Base-by-base conservation (phyloP, 2,113 vertebrate species). In the Eulemur rufifrons region DNA sequence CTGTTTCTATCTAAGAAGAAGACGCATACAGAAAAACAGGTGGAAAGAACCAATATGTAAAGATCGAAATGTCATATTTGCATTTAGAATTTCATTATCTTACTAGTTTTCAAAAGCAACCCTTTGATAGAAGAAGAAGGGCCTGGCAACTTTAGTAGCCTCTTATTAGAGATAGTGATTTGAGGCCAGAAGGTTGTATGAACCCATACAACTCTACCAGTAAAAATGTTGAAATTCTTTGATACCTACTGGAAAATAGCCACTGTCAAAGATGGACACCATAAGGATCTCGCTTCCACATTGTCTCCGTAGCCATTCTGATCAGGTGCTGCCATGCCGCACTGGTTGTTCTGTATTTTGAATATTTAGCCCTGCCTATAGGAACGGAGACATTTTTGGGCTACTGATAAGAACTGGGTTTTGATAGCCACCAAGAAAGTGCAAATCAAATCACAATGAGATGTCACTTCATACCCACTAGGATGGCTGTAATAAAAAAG, bases 1-100 rank as follows among this genome's bases (percentile, higher is more conserved):
- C 34, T 97, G 32, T 77, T 95, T 91, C 37, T 89, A 4, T 69
- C 76, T 73, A 32, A 80, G 61, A 77, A 39, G 77, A 89, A 83
- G 68, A 83, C 17, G 39, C 13, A 80, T 8, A 56, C 6, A 52
- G 85, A 90, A 39, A 86, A 27, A 59, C 39, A 80, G 39, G 37
- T 71, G 47, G 64, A 66, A 93, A 93, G 69, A 80, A 82, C 32
- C 45, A 39, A 64, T 77, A 59, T 37, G 27, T 69, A 61, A 54
- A 71, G 82, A 34, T 29, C 66, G 12, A 85, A 64, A 71, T 77
- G 74, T 78, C 37, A 2, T 82, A 89, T 66, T 85, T 91, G 64
- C 17, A 18, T 6, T 52, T 61, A 82, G 34, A 52, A 94, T 89
- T 56, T 94, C 80, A n/a, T 90, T 64, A 78, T 78, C 68, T 88